Base-by-base conservation (phyloP, 2,888 invertebrate species). In the Drosophila rellima region DNA sequence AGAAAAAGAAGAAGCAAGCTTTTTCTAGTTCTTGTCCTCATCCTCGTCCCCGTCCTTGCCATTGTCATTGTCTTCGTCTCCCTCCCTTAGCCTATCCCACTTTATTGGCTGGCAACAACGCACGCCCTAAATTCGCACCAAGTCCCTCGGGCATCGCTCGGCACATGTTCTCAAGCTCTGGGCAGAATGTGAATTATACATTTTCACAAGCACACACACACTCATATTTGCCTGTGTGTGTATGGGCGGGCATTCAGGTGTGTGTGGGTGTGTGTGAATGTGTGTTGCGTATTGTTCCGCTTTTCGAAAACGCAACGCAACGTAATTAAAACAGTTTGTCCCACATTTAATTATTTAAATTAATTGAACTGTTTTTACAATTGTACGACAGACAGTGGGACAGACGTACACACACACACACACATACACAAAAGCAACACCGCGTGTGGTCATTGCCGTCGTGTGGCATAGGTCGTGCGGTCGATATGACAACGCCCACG, bases 351-450 rank as follows among this genome's bases (percentile, higher is more conserved):
- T 85, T 88, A 87, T 85, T 85, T 87, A 87, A 87, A 87, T 80
- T 82, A 87, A 87, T 85, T 87, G 82, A 85, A 87, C 74, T 85
- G 88, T 85, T 85, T 88, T 88, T 79, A 81, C 81, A 85, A 82
- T 77, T 82, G 73, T 52, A 55, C 62, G 29, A 44, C 52, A 47
- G 31, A 61, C 48, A 51, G 39, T 15, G n/a, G n/a, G 35, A n/a
- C 35, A 33, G 11, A 15, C n/a, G 7, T 6, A 6, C 44, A 54
- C 18, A 37, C 52, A 23, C 11, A 29, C 55, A 13, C 8, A 35
- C 15, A 37, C 31, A 57, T 10, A 33, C 37, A 17, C 13, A 39
- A n/a, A n/a, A n/a, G n/a, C n/a, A 29, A 52, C 20, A 37, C 57
- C 59, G 50, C 56, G 76, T 72, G 72, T 56, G 70, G 72, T 57